Conservation (phyloP, 2,113 vertebrate genomes). For the Psittacus erithacus region DNA sequence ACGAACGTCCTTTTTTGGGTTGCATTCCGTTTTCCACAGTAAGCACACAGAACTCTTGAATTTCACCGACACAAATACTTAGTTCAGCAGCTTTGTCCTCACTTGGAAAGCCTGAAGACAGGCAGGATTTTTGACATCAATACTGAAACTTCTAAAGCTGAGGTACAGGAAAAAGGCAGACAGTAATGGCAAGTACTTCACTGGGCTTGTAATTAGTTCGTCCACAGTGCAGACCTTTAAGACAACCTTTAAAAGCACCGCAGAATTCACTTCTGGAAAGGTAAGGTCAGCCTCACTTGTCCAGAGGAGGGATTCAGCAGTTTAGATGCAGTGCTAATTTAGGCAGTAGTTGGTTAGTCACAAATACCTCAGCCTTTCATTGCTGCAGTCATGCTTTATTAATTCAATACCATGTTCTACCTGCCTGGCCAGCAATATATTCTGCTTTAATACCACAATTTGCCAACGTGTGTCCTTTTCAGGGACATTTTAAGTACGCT, state of each 20-base stretch:
- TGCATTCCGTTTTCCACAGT: background rate
- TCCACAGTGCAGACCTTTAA: background rate
- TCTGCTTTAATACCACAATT: background rate
- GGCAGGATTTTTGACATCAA: background rate
- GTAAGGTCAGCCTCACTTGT: background rate
- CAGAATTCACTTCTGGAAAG: background rate
- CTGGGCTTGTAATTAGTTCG: too few species aligned
- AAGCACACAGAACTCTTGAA: background rate
- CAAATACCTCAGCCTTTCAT: background rate
- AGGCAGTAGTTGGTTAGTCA: background rate
- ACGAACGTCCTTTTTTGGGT: background rate
- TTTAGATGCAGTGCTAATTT: background rate
- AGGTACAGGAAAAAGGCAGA: background rate
- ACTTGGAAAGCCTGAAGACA: background rate
- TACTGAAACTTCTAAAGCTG: background rate
- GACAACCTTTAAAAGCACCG: background rate
- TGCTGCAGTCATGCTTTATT: background rate
- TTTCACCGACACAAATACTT: background rate
- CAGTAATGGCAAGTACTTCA: background rate
- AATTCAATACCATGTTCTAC: background rate
- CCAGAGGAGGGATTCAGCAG: background rate
- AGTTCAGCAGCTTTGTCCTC: background rate
- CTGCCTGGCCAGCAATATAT: background rate
- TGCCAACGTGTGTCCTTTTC: background rate
- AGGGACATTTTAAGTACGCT: background rate